Percentiles rank a stretch among this genome's conserved stretches.
These are phyloP conservation scores for Pterostichus madidus DNA, from an alignment of 2,888 invertebrate genomes.

Conservation along the genomic window DNA sequence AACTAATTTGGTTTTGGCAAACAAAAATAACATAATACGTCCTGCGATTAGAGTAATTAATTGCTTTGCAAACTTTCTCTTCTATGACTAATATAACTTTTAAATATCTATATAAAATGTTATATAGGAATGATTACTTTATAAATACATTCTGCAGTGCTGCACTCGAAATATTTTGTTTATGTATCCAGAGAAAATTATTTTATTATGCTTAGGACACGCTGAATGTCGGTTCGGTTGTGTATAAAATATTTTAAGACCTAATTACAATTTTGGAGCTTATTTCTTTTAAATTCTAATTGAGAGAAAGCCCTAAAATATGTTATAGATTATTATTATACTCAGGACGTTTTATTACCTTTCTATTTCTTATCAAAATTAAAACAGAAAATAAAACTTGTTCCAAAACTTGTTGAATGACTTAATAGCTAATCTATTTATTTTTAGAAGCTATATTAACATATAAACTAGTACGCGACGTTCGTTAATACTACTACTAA, in stretches of 20 bases:
- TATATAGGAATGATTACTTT: too few species aligned
- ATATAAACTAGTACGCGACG: slow-evolving; percentile 31
- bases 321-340: not conserved
- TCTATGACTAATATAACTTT: not conserved
- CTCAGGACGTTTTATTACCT: not conserved
- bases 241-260: too few species aligned
- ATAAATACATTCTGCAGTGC: too few species aligned
- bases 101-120: too few species aligned
- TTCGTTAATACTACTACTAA: not conserved
- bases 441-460: slow-evolving; percentile 33
- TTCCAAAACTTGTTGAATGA: slow-evolving; percentile 15
- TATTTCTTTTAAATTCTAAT: too few species aligned
- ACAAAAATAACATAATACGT: not conserved
- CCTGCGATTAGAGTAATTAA: not conserved
- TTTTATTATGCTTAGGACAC: too few species aligned
- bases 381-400: not conserved
- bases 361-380: not conserved
- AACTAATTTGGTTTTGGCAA: not conserved
- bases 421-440: slow-evolving; percentile 7
- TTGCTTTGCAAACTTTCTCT: slow-evolving; percentile 31
- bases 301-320: too few species aligned
- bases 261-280: too few species aligned
- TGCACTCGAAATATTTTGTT: too few species aligned
- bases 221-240: too few species aligned
- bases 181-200: too few species aligned